Evolutionary conservation across 2,113 vertebrate species (phyloP), one percentile per base, ranked within the genome.

Genomic region (Scomber colias): DNA sequence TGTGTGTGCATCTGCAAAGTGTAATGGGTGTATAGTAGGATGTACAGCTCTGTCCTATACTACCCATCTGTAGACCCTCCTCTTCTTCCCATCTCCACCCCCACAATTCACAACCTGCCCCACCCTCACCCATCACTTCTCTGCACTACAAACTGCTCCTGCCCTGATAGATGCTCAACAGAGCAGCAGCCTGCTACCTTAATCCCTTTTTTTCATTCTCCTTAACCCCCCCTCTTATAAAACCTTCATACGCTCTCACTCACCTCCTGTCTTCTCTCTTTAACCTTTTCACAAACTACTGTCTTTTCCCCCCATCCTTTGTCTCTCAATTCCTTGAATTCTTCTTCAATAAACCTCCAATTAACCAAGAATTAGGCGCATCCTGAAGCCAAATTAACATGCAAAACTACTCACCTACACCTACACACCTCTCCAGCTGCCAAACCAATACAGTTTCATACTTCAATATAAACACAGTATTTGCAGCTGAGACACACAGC

Each of bases 181-280:
- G 31, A 84, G 75, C 53, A 57, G 24, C 17, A 53, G 53, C 65
- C 30, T 88, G 48, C 45, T 77, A 64, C n/a, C 56, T 73, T 73
- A 75, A 83, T 75, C 70, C 62, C 17, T 35, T 61, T 62, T 65
- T 67, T 54, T 16, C 48, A 62, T 81, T 69, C 31, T 56, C 69
- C 75, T 57, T 63, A 24, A 74, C 35, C 68, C 72, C 55, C 64
- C 27, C 11, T 50, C 21, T 76, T 30, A 60, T 81, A 27, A 70
- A 46, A 57, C 49, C 30, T 21, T 50, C 15, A 63, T 44, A 57
- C 35, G 50, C 57, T 55, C 66, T 27, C 77, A 19, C 40, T 57
- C 35, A 40, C 31, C 30, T 71, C 50, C 68, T 66, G 44, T 44
- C 67, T 62, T 48, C 71, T 45, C 44, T 60, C 57, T 79, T 71